Evolutionary conservation across 2,888 invertebrate species (phyloP).

Genomic region (Congeria kusceri): DNA sequence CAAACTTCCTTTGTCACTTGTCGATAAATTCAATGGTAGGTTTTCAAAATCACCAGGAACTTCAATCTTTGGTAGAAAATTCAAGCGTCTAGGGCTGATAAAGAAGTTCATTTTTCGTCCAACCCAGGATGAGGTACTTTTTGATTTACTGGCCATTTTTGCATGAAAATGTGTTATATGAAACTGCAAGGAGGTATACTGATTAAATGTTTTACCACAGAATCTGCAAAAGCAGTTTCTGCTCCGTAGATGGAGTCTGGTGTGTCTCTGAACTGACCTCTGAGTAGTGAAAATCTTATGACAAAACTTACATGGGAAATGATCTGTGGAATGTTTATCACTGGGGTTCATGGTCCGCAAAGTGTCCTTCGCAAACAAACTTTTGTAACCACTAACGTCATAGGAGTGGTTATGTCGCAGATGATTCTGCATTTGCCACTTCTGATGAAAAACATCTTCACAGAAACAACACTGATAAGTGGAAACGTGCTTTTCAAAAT

Average conservation of each 20-base stretch:
- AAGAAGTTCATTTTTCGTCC: constrained; percentile 48
- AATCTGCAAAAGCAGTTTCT: constrained; percentile 58
- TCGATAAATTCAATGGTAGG: constrained; percentile 33
- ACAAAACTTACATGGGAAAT: constrained; percentile 54
- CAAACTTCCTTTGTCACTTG: not conserved
- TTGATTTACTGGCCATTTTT: constrained; percentile 43
- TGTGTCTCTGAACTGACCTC: constrained; percentile 51
- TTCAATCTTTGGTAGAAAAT: not conserved
- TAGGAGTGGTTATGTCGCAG: constrained; percentile 61
- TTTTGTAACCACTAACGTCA: constrained; percentile 13
- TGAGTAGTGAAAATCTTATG: constrained; percentile 43
- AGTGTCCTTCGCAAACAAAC: constrained; percentile 2
- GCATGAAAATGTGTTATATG: constrained; percentile 76
- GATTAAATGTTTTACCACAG: constrained; percentile 85
- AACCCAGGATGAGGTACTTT: constrained; percentile 20
- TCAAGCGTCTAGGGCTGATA: constrained; percentile 37
- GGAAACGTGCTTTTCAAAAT: constrained; percentile 77
- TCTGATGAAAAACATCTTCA: constrained; percentile 80
- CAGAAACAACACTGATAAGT: constrained; percentile 81
- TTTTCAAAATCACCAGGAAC: not conserved
- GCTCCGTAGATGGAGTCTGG: constrained; percentile 50
- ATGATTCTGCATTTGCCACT: constrained; percentile 79
- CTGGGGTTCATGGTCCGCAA: constrained; percentile 11
- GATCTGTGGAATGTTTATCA: constrained; percentile 14
- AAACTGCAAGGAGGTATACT: constrained; percentile 83